These are phyloP conservation scores for Chironomus riparius DNA, from an alignment of 2,888 invertebrate species.

Conservation along the genomic window DNA sequence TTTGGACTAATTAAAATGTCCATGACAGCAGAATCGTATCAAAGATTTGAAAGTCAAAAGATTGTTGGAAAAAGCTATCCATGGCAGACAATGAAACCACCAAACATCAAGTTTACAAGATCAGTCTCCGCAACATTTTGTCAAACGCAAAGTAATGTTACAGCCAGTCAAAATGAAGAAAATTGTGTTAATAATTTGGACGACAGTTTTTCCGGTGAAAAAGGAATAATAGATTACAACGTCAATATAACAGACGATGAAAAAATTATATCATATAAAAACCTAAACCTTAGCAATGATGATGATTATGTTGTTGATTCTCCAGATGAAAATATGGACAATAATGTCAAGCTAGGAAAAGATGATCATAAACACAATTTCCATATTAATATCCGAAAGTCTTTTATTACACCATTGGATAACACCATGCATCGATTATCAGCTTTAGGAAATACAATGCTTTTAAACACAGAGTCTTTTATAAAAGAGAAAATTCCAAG, in stretches of 20 bases:
- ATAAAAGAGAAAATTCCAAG: conserved; percentile 46
- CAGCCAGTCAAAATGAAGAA: not conserved
- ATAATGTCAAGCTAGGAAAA: no score
- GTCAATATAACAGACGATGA: conserved; percentile 30
- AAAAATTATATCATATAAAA: conserved; percentile 24
- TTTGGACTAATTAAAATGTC: conserved; percentile 61
- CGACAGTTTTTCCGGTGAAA: not conserved
- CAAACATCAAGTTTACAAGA: not conserved
- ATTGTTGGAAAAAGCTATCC: conserved; percentile 62
- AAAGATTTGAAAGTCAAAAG: conserved; percentile 71
- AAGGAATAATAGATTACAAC: not conserved
- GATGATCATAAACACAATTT: no score
- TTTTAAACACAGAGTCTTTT: conserved; percentile 50
- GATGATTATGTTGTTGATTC: not conserved
- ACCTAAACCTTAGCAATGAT: not conserved
- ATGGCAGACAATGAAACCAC: conserved; percentile 47
- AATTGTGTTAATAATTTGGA: conserved; percentile 28
- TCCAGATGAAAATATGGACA: not conserved
- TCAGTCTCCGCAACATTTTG: conserved; percentile 15
- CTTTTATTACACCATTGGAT: not conserved
- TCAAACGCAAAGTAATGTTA: not conserved
- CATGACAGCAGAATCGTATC: conserved; percentile 59
- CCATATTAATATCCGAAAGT: no score
- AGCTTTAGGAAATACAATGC: conserved; percentile 41
- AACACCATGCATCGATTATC: conserved; percentile 34